Percentiles rank a stretch among this genome's conserved stretches.
phyloP scores from a whole-genome alignment of 2,888 invertebrate genomes.

The Helobdella robusta region DNA sequence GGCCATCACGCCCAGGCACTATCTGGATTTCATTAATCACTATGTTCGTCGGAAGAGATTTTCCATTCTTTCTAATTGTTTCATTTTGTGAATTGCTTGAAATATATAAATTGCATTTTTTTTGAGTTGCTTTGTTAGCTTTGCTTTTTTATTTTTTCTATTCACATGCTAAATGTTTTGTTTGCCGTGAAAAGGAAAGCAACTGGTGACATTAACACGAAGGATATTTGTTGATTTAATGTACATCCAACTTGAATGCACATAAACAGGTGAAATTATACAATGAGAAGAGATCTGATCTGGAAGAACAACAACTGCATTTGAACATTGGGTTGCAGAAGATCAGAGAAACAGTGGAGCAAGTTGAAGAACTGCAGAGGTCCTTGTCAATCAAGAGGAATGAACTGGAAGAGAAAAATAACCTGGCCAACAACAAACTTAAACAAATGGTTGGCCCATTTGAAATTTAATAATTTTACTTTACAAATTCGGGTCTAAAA shows the following conservation, averaged over 20 bases:
- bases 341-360: slow-evolving; percentile 96
- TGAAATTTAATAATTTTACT: too few species aligned
- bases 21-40: slow-evolving; percentile 96
- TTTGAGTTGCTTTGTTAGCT: neutral
- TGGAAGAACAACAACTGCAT: slow-evolving; percentile 97
- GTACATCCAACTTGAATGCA: neutral
- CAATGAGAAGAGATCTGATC: slow-evolving; percentile 90
- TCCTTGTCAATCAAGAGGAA: slow-evolving; percentile 86
- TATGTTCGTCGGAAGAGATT: slow-evolving; percentile 57
- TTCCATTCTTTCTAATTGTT: too few species aligned
- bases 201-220: neutral
- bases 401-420: slow-evolving; percentile 82
- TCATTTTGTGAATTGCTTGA: too few species aligned
- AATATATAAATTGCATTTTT: too few species aligned
- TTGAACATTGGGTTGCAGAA: slow-evolving; percentile 95
- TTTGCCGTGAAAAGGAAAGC: neutral
- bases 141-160: neutral
- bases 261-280: slow-evolving; percentile 65
- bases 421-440: slow-evolving; percentile 95
- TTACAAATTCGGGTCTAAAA: too few species aligned
- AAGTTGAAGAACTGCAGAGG: slow-evolving; percentile 98
- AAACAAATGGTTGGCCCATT: slow-evolving; percentile 75
- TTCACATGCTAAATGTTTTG: neutral
- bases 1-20: slow-evolving; percentile 95
- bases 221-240: too few species aligned